Base-by-base conservation (phyloP, 2,888 invertebrate genomes). In the Aquatica leii region DNA sequence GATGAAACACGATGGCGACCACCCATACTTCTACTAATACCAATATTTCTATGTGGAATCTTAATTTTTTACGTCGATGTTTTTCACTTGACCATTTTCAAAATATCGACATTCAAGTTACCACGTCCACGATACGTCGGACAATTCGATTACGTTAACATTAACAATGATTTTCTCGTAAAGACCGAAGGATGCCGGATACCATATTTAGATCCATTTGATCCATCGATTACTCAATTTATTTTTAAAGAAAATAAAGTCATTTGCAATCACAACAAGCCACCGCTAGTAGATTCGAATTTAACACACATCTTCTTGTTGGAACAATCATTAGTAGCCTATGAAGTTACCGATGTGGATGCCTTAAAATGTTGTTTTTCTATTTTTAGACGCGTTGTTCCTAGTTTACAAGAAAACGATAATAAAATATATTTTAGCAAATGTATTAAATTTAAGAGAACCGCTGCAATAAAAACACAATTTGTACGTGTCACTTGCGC, bases 401-500 rank as follows among this genome's bases (percentile, higher is more conserved):
- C 85, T 5, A 76, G 84, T 12, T 77, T 78, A 20, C 81, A 85
- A 66, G 81, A 85, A 59, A 75, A 75, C 6, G 87, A 87, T 68
- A 81, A 84, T 63, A 80, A 84, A 72, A 82, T 84, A 18, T 69
- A 82, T 68, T 86, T 84, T 72, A 80, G 74, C n/a, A 71, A 76
- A 5, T 90, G 90, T 73, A 75, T 81, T 18, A 71, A 78, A 46
- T 87, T 90, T 70, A 73, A 79, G 11, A 77, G 80, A 37, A 77
- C 79, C 12, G 80, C 83, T 65, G 77, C 81, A 72, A 81, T 86
- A 24, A 72, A 76, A 3, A 82, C 86, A 59, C 93, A 94, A 79
- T 93, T 90, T 76, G 84, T 92, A 8, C 85, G 84, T 78, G 87
- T 93, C 1, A 82, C 82, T 17, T 94, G 94, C 77, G 80, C 77